These are phyloP conservation scores for Ectemnius cavifrons DNA, from an alignment of 2,888 invertebrate species.

Conservation along the genomic window DNA sequence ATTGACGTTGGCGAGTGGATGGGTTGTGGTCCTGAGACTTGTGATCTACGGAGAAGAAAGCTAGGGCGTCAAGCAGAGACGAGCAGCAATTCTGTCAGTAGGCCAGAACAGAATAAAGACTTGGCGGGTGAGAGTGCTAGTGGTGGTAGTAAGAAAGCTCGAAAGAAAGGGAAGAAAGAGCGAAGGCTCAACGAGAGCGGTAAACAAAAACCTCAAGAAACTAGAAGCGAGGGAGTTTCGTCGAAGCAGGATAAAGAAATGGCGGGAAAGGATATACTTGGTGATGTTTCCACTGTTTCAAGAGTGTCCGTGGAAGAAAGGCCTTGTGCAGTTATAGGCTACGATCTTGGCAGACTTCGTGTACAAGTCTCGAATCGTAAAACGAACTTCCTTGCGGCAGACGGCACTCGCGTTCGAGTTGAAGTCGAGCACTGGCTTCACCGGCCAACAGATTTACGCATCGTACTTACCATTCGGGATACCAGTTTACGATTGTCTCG, in stretches of 20 bases:
- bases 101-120: too few relatives aligned
- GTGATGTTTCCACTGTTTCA: slow-evolving; percentile 36
- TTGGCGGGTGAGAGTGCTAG: not conserved
- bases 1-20: too few relatives aligned
- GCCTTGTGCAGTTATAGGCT: slow-evolving; percentile 66
- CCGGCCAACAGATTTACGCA: slow-evolving; percentile 48
- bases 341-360: slow-evolving; percentile 65
- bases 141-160: not conserved
- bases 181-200: not conserved
- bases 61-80: not conserved
- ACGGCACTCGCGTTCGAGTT: slow-evolving; percentile 63
- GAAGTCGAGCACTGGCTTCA: slow-evolving; percentile 66
- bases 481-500: slow-evolving; percentile 58
- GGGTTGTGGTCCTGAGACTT: too few relatives aligned
- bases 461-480: slow-evolving; percentile 54
- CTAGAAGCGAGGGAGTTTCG: slow-evolving; percentile 5
- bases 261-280: slow-evolving; percentile 29
- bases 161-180: not conserved
- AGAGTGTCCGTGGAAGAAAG: slow-evolving; percentile 44
- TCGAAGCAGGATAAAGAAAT: slow-evolving; percentile 20
- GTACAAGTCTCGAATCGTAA: slow-evolving; percentile 61
- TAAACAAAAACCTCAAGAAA: not conserved
- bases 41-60: too few relatives aligned
- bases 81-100: not conserved
- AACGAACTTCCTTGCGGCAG: slow-evolving; percentile 62